Evolutionary conservation across 1,140 invertebrate genomes (phyloP), one percentile per base, ranked within the genome.

Genomic region (Trissolcus basalis): DNA sequence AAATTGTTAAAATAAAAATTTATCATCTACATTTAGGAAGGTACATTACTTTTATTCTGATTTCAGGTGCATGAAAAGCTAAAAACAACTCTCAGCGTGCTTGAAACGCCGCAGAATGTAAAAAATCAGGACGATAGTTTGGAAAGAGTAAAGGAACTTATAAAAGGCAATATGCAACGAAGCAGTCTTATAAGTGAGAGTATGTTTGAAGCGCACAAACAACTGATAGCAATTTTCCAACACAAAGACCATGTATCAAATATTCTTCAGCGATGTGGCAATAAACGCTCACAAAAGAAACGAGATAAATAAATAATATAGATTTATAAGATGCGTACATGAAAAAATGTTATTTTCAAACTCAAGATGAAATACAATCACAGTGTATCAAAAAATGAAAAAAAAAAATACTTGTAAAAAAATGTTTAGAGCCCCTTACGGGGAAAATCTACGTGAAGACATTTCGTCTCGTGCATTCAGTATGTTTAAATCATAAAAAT

Each of bases 111-210:
- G 59, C 84, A 84, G 75, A 90, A 91, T 9, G 87, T 90, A 84
- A 84, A 84, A 83, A 83, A 89, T 88, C 83, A 90, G 85, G 91
- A 91, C 63, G 91, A 91, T 69, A 92, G 93, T 80, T 87, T 94
- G 12, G 93, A 94, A 85, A 89, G 92, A 64, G 89, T 94, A 0
- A 93, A 91, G 80, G 94, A 96, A 89, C 84, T 95, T 44, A 91
- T 96, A 11, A 95, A 95, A 94, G 96, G 96, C 36, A 98, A 98
- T 87, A 94, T 98, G 82, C 97, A 99, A 88, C 91, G 97, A 47
- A 96, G 96, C 85, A 96, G 94, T 90, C 93, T 98, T 44, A 95
- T 98, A 35, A 94, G 94, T 54, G 97, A 98, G 86, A 96, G 97
- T 67, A 93, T 98, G 85, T 90, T 91, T 76, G 97, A 98, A 86